phyloP scores from a whole-genome alignment of 1,140 invertebrate genomes.

The Lasioglossum albipes region DNA sequence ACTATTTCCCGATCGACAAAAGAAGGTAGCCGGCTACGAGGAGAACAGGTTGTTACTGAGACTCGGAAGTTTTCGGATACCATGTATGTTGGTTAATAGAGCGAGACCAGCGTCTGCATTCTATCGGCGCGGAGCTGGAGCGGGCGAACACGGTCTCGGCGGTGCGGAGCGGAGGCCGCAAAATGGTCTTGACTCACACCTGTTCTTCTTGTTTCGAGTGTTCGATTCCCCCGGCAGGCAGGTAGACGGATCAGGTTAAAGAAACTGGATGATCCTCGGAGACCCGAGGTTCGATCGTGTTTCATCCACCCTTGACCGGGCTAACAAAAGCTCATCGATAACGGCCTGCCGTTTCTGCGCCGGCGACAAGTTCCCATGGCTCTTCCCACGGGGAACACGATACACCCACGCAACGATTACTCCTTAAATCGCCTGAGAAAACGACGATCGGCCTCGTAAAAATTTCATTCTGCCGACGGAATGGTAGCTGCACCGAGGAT shows the following conservation, averaged over 20 bases:
- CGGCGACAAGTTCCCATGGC: slow-evolving; percentile 54
- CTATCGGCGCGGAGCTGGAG: not conserved
- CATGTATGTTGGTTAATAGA: slow-evolving; percentile 48
- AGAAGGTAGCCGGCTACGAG: not conserved
- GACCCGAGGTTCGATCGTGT: slow-evolving; percentile 47
- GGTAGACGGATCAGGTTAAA: slow-evolving; percentile 53
- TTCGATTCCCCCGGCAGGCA: slow-evolving; percentile 23
- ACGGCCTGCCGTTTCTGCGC: slow-evolving; percentile 30
- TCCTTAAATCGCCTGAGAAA: slow-evolving; percentile 46
- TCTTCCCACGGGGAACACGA: slow-evolving; percentile 49
- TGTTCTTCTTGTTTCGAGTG: slow-evolving; percentile 47
- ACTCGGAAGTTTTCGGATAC: slow-evolving; percentile 22
- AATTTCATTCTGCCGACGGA: slow-evolving; percentile 34
- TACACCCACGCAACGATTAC: slow-evolving; percentile 50
- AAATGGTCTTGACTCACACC: slow-evolving; percentile 55
- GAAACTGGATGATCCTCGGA: slow-evolving; percentile 49
- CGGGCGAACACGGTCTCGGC: too few relatives aligned
- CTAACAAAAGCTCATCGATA: slow-evolving; percentile 59
- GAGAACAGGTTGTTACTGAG: slow-evolving; percentile 31
- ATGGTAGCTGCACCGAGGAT: not conserved
- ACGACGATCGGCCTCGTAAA: slow-evolving; percentile 31
- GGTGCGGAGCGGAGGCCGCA: not conserved
- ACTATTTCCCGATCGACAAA: not conserved
- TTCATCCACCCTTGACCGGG: slow-evolving; percentile 44
- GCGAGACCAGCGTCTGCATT: slow-evolving; percentile 28